Base-by-base conservation (phyloP, 2,797 vertebrate genomes). In the Cossypha dichroa region DNA sequence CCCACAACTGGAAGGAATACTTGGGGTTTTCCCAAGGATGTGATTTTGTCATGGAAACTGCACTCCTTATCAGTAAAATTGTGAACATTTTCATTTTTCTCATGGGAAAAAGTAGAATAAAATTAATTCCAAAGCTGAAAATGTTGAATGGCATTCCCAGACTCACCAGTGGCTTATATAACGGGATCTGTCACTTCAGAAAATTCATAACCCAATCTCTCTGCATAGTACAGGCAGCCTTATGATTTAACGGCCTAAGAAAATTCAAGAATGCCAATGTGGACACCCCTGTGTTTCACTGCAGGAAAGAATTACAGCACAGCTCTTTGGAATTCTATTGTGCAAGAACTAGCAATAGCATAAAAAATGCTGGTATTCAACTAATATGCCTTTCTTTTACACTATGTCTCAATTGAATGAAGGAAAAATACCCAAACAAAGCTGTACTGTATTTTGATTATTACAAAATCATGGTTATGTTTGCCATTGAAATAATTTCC, bases 281-380 rank as follows among this genome's bases (percentile, higher is more conserved):
- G 94, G 92, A 87, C 88, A 93, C 94, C 88, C 88, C 90, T 93
- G 83, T 94, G 95, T 93, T 95, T 96, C 91, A 78, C 87, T 94
- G 87, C 93, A 91, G 95, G 95, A 66, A 96, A 90, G 85, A 95
- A 95, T 95, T 95, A 85, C 63, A 87, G 92, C 82, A 83, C 64
- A 91, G 84, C 88, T 85, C 91, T 85, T 59, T 77, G 75, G 80
- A 96, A 96, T 92, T 89, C 91, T 77, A 89, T 94, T 91, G 89
- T 94, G 83, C 41, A 70, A 86, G 76, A 93, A 59, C 59, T 72
- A 78, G 77, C 72, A 94, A 80, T 76, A 82, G 64, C 78, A 72
- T 90, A 83, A 90, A 75, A 96, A 92, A 68, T 82, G 45, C 52
- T 89, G 25, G 15, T 82, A 77, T 96, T 95, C 94, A 78, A 52